Evolutionary conservation across 2,113 vertebrate genomes (phyloP).

Genomic region (Sakesphorus luctuosus): DNA sequence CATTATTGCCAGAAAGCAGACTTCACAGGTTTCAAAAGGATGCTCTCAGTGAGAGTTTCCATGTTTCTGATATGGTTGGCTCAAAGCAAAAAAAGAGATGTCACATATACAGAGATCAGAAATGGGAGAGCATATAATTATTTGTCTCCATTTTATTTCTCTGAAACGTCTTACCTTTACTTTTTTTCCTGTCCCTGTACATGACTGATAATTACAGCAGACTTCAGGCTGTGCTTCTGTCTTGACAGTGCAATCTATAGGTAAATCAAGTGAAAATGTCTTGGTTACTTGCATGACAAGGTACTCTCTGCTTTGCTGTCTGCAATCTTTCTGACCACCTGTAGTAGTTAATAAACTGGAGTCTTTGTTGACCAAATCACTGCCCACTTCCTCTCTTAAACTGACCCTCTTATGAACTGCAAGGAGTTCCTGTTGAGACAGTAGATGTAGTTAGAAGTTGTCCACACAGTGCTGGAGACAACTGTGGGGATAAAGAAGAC

Average conservation of each 20-base stretch:
- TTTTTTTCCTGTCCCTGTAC: not conserved
- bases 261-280: not conserved
- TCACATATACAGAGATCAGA: not conserved
- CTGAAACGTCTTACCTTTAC: not conserved
- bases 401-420: not conserved
- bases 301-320: not conserved
- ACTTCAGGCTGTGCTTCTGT: not conserved
- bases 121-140: not conserved
- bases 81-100: not conserved
- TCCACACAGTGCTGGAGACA: not conserved
- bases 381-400: not conserved
- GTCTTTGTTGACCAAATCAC: not conserved
- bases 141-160: not conserved
- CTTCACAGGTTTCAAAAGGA: slow-evolving; percentile 43
- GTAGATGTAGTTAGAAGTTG: not conserved
- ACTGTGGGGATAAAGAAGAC: slow-evolving; percentile 7
- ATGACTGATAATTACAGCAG: not conserved
- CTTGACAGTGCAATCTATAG: not conserved
- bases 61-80: not conserved
- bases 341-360: slow-evolving; percentile 11
- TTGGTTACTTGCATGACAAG: not conserved
- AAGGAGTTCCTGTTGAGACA: not conserved
- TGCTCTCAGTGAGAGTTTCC: not conserved
- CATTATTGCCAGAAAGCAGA: not conserved
- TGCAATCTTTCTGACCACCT: not conserved